phyloP scores from a whole-genome alignment of 2,888 invertebrate genomes.

The Marasmarcha lunaedactyla region DNA sequence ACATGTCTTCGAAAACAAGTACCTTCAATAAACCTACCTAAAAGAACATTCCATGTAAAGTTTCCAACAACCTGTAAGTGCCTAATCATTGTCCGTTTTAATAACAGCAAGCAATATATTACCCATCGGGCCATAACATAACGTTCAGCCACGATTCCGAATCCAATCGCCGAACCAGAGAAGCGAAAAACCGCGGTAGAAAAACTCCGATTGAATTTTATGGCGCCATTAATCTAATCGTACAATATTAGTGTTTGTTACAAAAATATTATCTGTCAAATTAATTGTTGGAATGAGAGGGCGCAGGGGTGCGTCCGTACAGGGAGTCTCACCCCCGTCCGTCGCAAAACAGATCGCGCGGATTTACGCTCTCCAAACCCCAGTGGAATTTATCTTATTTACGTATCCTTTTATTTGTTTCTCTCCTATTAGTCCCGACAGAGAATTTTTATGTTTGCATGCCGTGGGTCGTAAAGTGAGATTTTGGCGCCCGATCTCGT shows the following conservation, averaged over 20 bases:
- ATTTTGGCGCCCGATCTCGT: conserved; percentile 10
- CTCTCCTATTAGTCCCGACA: conserved; percentile 68
- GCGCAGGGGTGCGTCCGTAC: conserved; percentile 16
- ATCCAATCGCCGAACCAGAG: too few relatives aligned
- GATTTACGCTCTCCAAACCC: conserved; percentile 68
- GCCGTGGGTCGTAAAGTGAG: conserved; percentile 64
- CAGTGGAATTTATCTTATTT: conserved; percentile 68
- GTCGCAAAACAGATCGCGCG: conserved; percentile 71
- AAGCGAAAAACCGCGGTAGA: not conserved
- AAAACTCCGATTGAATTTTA: conserved; percentile 1
- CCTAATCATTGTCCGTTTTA: too few relatives aligned
- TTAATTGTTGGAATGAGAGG: conserved; percentile 48
- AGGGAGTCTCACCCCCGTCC: conserved; percentile 40
- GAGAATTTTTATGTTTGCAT: conserved; percentile 69
- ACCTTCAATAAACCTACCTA: too few relatives aligned
- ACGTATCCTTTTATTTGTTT: conserved; percentile 71
- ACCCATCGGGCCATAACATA: too few relatives aligned
- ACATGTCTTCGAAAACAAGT: too few relatives aligned
- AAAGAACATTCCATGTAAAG: too few relatives aligned
- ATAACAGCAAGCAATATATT: too few relatives aligned
- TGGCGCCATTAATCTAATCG: not conserved
- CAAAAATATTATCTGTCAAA: conserved; percentile 43
- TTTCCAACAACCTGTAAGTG: too few relatives aligned
- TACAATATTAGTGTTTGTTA: conserved; percentile 24
- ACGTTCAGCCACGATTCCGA: too few relatives aligned